Percentiles rank a stretch among this genome's conserved stretches.
These are phyloP conservation scores for Hylaea fasciaria DNA, from an alignment of 2,888 invertebrate species.

Conservation along the genomic window DNA sequence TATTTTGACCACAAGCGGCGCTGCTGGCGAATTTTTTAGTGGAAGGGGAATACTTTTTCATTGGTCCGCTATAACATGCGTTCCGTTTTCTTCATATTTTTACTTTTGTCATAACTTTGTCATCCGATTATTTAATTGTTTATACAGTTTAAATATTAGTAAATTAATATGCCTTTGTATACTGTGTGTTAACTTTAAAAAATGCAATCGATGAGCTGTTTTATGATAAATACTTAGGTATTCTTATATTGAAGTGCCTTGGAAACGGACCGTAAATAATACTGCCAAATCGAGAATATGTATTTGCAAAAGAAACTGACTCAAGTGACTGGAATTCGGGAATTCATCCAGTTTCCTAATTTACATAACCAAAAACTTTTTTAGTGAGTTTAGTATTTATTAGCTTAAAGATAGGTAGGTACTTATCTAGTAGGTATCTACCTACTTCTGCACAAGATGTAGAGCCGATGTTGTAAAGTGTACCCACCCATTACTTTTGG, in stretches of 20 bases:
- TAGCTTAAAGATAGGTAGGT: not conserved
- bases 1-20: slow-evolving; percentile 78
- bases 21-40: slow-evolving; percentile 51
- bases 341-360: slow-evolving; percentile 47
- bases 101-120: not conserved
- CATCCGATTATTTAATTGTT: not conserved
- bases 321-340: slow-evolving; percentile 9
- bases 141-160: no score
- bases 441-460: not conserved
- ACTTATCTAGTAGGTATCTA: no score
- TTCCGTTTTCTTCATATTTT: slow-evolving; percentile 54
- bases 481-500: slow-evolving; percentile 46
- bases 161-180: no score
- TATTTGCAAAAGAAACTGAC: slow-evolving; percentile 2
- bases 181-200: no score
- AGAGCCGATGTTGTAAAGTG: not conserved
- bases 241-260: not conserved
- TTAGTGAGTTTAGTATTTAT: no score
- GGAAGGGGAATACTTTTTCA: slow-evolving; percentile 63
- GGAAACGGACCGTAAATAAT: slow-evolving; percentile 58
- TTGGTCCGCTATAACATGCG: slow-evolving; percentile 62
- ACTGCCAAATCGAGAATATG: slow-evolving; percentile 32
- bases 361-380: slow-evolving; percentile 61
- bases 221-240: not conserved
- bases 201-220: no score